Evolutionary conservation across 1,140 invertebrate genomes (phyloP).

Genomic region (Oryzaephilus surinamensis): DNA sequence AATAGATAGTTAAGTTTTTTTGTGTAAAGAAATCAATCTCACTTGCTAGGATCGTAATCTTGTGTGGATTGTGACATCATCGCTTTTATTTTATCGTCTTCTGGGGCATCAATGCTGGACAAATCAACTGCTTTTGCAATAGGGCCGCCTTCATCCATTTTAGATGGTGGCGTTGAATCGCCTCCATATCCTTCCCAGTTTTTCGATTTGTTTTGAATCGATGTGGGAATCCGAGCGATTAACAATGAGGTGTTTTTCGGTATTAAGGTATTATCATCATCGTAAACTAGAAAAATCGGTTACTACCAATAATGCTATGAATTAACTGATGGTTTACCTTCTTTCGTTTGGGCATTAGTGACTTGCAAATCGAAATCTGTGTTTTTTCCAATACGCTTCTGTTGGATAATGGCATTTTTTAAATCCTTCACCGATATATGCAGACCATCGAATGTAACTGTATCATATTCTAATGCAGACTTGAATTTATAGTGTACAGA

Average conservation of each 20-base stretch:
- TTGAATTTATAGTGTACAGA: constrained; percentile 99
- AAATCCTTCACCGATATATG: constrained; percentile 91
- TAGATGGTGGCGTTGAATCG: constrained; percentile 33
- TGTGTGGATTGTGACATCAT: constrained; percentile 95
- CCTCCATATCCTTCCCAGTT: constrained; percentile 47
- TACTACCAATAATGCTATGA: not conserved
- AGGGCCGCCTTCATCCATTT: constrained; percentile 43
- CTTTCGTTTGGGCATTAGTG: constrained; percentile 95
- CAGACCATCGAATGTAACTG: constrained; percentile 92
- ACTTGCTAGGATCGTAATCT: constrained; percentile 96
- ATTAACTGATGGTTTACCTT: constrained; percentile 54
- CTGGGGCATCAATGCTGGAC: constrained; percentile 78
- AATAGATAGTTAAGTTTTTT: not conserved
- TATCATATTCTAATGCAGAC: constrained; percentile 88
- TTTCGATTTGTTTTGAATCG: constrained; percentile 60
- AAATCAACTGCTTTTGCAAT: constrained; percentile 63
- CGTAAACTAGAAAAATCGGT: constrained; percentile 61
- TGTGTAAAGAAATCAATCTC: constrained; percentile 36
- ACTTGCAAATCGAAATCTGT: constrained; percentile 93
- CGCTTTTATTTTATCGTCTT: constrained; percentile 94
- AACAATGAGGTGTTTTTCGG: constrained; percentile 97
- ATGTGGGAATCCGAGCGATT: constrained; percentile 80
- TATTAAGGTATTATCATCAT: constrained; percentile 80
- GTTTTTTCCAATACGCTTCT: constrained; percentile 88
- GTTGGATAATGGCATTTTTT: constrained; percentile 89